Evolutionary conservation across 2,797 vertebrate species (phyloP).

Genomic region (Siniperca undulata): DNA sequence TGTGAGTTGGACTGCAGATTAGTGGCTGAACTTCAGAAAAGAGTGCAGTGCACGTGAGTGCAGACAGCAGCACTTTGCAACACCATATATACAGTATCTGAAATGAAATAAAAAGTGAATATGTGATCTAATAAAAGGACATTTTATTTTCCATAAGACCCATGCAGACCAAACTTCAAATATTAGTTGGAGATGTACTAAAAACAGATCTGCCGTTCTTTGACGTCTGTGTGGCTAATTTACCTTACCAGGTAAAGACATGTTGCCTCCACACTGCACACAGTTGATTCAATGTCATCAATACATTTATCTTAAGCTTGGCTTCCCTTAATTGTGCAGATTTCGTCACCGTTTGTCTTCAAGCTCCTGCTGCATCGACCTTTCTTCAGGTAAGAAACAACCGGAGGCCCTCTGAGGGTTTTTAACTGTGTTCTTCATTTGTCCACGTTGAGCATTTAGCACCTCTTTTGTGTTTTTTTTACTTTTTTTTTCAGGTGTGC

Average conservation of each 20-base stretch:
- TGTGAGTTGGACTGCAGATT: slow-evolving; percentile 96
- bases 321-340: slow-evolving; percentile 83
- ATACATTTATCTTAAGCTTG: background rate
- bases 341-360: slow-evolving; percentile 98
- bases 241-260: slow-evolving; percentile 93
- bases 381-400: slow-evolving; percentile 93
- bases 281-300: background rate
- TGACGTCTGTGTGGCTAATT: slow-evolving; percentile 96
- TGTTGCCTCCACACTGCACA: background rate
- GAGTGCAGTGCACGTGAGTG: slow-evolving; percentile 98
- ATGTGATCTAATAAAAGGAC: background rate
- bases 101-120: background rate
- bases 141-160: slow-evolving; percentile 82
- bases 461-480: background rate
- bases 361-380: slow-evolving; percentile 97
- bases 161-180: slow-evolving; percentile 94
- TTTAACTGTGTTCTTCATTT: background rate
- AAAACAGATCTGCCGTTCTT: slow-evolving; percentile 97
- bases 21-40: slow-evolving; percentile 97
- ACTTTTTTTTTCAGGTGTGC: slow-evolving; percentile 89
- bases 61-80: background rate
- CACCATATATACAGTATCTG: rapidly evolving
- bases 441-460: background rate
- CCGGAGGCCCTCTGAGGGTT: background rate
- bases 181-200: slow-evolving; percentile 94